These are phyloP conservation scores for Muscina levida DNA, from an alignment of 2,888 invertebrate species.

Conservation along the genomic window DNA sequence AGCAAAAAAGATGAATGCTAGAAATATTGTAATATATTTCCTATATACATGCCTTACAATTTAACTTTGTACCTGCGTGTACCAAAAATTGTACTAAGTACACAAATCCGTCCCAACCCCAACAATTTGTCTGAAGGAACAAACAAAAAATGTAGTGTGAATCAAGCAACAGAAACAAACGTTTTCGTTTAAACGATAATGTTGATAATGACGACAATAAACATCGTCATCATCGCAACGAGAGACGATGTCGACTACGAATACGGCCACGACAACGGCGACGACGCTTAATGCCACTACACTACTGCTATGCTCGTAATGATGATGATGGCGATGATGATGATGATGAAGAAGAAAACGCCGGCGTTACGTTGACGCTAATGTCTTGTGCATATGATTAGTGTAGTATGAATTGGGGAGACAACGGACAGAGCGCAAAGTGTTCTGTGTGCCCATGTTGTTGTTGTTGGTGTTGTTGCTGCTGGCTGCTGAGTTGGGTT, in stretches of 20 bases:
- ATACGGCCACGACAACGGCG: conserved; percentile 36
- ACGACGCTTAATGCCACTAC: not conserved
- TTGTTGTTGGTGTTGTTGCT: conserved; percentile 24
- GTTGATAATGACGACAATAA: conserved; percentile 55
- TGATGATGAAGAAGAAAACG: conserved; percentile 50
- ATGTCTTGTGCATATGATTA: conserved; percentile 38
- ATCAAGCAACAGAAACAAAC: conserved; percentile 32
- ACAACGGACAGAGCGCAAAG: conserved; percentile 47
- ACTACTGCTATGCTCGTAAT: conserved; percentile 42
- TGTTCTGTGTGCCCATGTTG: conserved; percentile 49
- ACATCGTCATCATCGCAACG: conserved; percentile 22
- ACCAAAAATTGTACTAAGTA: too few species aligned
- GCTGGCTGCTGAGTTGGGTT: not conserved
- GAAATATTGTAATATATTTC: too few species aligned
- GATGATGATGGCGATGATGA: conserved; percentile 53
- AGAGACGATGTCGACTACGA: conserved; percentile 20
- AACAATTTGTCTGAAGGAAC: not conserved
- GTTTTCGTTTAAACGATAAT: conserved; percentile 59
- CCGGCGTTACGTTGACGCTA: conserved; percentile 43
- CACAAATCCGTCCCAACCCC: too few species aligned
- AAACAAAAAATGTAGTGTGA: conserved; percentile 2
- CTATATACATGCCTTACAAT: too few species aligned
- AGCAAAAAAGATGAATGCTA: too few species aligned
- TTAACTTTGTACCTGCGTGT: too few species aligned
- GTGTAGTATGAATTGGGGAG: conserved; percentile 31